Base-by-base conservation (phyloP, 2,797 vertebrate species). In the Crenuchus spilurus region DNA sequence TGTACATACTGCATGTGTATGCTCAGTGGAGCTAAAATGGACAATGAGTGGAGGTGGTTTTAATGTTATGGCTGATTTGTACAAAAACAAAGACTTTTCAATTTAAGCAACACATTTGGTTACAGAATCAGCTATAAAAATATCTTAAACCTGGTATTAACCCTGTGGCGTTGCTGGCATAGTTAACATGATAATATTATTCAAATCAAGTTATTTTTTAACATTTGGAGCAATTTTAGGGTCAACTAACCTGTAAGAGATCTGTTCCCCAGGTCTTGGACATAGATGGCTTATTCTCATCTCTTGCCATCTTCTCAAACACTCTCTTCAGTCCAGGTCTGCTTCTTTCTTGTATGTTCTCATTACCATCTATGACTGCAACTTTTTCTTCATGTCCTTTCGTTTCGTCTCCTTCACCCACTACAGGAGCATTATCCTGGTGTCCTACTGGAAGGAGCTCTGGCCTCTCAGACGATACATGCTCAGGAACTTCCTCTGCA, bases 211-310 rank as follows among this genome's bases (percentile, higher is more conserved):
- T n/a, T n/a, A n/a, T n/a, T n/a, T n/a, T n/a, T 44, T n/a, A 44
- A n/a, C 42, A 44, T 4, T 20, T 49, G 1, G 1, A 13, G 55
- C 22, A 39, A n/a, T 26, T 4, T 37, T 37, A 37, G 6, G 4
- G 18, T 54, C 37, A 14, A 6, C 54, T 72, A 46, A 80, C 81
- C 81, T 80, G 51, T 13, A 60, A 31, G 41, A 74, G 6, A 35
- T 22, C 57, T 22, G 46, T 37, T 7, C 20, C 35, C 60, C 60
- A 54, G 22, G 6, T 14, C 10, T 33, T 33, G 13, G 20, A 39
- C 49, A n/a, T 3, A 41, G 42, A 16, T 28, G 33, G 54, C 33
- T 52, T 8, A 18, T 35, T 66, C 22, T 62, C 52, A 16, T 67
- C 35, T 60, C 14, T 11, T 42, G 66, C 46, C 18, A 55, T 51